Percentiles rank a stretch among this genome's conserved stretches.
Conservation (phyloP, 2,888 invertebrate species). For the Clunio marinus region DNA sequence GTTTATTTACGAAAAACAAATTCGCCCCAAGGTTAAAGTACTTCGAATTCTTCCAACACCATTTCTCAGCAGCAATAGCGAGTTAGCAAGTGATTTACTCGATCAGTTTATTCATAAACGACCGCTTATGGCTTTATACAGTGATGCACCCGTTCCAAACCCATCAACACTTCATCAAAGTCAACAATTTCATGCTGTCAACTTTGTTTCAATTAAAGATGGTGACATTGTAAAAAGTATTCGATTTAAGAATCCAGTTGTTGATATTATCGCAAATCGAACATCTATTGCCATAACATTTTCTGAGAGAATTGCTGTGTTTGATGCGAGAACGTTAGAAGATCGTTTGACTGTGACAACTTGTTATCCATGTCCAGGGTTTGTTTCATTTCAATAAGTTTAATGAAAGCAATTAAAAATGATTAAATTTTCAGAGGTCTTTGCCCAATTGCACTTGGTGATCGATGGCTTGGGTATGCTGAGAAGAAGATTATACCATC, state of each 20-base stretch:
- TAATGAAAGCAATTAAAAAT: constrained; percentile 13
- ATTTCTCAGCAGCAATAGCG: constrained; percentile 52
- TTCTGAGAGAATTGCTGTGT: constrained; percentile 83
- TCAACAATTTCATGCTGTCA: constrained; percentile 73
- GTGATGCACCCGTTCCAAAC: constrained; percentile 56
- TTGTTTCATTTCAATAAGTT: neutral
- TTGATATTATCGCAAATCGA: constrained; percentile 84
- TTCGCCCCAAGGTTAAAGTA: constrained; percentile 56
- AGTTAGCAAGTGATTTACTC: constrained; percentile 49
- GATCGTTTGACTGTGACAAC: constrained; percentile 83
- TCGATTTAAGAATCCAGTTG: constrained; percentile 85
- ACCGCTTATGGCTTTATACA: constrained; percentile 82
- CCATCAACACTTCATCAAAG: constrained; percentile 54
- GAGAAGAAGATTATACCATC: constrained; percentile 77
- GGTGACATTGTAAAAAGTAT: constrained; percentile 82
- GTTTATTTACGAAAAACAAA: constrained; percentile 2
- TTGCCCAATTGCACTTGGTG: constrained; percentile 75
- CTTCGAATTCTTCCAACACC: constrained; percentile 83
- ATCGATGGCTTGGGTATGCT: constrained; percentile 79
- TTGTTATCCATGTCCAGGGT: constrained; percentile 83
- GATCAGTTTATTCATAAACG: constrained; percentile 76
- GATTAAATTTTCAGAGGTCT: constrained; percentile 51
- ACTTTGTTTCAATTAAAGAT: constrained; percentile 77
- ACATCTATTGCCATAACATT: constrained; percentile 84
- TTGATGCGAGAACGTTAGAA: constrained; percentile 83